These are phyloP conservation scores for Rhabdornis inornatus DNA, from an alignment of 2,113 vertebrate species.

Conservation along the genomic window DNA sequence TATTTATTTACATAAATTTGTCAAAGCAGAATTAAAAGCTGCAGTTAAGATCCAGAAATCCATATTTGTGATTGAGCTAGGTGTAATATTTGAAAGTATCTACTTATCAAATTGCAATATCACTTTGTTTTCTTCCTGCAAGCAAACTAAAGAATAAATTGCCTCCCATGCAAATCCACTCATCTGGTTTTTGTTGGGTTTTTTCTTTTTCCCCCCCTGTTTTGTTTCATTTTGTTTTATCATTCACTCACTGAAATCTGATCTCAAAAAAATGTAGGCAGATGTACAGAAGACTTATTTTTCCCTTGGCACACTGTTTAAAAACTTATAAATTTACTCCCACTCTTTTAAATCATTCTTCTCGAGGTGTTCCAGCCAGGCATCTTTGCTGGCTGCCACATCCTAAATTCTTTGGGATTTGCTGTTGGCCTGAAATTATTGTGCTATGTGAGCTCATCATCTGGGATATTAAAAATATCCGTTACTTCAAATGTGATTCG, in stretches of 20 bases:
- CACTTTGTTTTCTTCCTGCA: slow-evolving; percentile 11
- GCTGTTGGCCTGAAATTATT: slow-evolving; percentile 12
- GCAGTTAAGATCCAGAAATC: background rate
- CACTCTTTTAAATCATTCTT: slow-evolving; percentile 36
- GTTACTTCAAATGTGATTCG: background rate
- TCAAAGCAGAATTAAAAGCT: slow-evolving; percentile 47
- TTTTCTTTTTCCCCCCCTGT: background rate
- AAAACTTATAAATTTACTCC: slow-evolving; percentile 47
- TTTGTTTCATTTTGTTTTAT: slow-evolving; percentile 30
- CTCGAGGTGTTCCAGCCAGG: slow-evolving; percentile 6
- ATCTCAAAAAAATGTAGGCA: slow-evolving; percentile 37
- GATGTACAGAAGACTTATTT: slow-evolving; percentile 43
- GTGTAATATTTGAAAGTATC: background rate
- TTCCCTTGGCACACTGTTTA: slow-evolving; percentile 4
- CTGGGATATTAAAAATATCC: slow-evolving; percentile 19
- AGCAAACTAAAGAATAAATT: slow-evolving; percentile 34
- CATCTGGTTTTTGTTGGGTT: background rate
- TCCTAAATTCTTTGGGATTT: slow-evolving; percentile 50
- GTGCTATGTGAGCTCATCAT: slow-evolving; percentile 4
- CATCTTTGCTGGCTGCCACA: background rate
- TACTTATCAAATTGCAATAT: slow-evolving; percentile 24
- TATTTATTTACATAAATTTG: slow-evolving; percentile 58
- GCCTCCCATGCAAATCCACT: slow-evolving; percentile 16
- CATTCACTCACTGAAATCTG: slow-evolving; percentile 36
- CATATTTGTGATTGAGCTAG: background rate